A percentile compares a stretch with the other conserved stretches of the same genome.
These are phyloP conservation scores for Onychostruthus taczanowskii DNA, from an alignment of 2,113 vertebrate genomes.

Conservation along the genomic window DNA sequence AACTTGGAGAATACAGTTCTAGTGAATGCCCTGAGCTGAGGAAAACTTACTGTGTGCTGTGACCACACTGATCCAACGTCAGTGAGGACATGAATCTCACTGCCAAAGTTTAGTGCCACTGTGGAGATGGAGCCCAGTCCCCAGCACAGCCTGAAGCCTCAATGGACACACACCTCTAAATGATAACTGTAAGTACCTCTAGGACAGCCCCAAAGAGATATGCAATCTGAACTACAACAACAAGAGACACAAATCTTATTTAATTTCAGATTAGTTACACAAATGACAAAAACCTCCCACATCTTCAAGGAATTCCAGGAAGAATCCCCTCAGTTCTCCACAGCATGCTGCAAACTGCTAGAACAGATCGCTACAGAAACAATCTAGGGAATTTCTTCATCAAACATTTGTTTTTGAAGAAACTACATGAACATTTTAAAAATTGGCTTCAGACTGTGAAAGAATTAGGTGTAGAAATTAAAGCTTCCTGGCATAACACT, in stretches of 20 bases:
- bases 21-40: background rate
- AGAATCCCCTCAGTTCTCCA: background rate
- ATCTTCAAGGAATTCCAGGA: background rate
- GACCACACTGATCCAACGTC: background rate
- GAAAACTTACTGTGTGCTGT: background rate
- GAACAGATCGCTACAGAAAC: background rate
- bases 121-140: background rate
- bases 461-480: conserved; percentile 42
- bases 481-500: background rate
- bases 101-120: background rate
- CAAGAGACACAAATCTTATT: background rate
- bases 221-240: background rate
- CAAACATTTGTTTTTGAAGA: background rate
- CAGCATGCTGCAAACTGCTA: background rate
- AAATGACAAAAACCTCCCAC: background rate
- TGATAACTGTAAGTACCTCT: background rate
- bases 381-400: background rate
- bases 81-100: background rate
- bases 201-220: background rate
- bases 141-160: background rate
- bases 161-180: background rate
- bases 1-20: background rate
- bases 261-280: background rate
- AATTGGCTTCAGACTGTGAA: background rate
- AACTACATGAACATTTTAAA: background rate